These are phyloP conservation scores for Cylas formicarius DNA, from an alignment of 1,140 invertebrate genomes.

Conservation along the genomic window DNA sequence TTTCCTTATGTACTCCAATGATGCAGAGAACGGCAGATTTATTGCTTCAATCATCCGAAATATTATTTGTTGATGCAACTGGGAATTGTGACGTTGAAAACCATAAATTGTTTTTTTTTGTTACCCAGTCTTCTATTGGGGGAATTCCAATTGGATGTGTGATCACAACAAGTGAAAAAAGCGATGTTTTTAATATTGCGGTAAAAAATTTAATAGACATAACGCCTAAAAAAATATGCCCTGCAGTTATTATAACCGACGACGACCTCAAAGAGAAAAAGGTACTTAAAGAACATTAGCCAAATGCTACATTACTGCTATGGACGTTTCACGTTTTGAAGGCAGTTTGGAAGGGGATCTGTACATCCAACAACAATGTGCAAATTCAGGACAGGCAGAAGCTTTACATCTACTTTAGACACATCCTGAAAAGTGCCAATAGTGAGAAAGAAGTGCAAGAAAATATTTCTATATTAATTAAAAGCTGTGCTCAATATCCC, in stretches of 20 bases:
- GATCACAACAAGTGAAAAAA: not conserved
- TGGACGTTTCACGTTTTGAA: conserved; percentile 14
- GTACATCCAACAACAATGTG: not conserved
- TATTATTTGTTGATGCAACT: conserved; percentile 13
- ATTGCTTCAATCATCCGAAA: conserved; percentile 10
- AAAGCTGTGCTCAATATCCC: no score
- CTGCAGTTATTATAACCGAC: conserved; percentile 9
- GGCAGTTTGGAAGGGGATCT: conserved; percentile 10
- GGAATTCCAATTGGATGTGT: conserved; percentile 11
- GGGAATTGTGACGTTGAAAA: conserved; percentile 15
- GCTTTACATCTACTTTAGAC: not conserved
- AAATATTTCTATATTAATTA: conserved; percentile 4
- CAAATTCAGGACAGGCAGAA: not conserved
- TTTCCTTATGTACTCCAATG: conserved; percentile 13
- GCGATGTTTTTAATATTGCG: conserved; percentile 3
- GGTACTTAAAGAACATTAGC: conserved; percentile 12
- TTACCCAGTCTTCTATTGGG: conserved; percentile 7
- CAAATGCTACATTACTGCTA: conserved; percentile 6
- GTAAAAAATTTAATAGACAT: not conserved
- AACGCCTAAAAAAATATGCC: conserved; percentile 7
- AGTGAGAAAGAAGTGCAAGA: not conserved
- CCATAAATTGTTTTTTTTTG: conserved; percentile 14
- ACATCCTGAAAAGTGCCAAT: not conserved
- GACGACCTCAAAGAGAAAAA: conserved; percentile 10
- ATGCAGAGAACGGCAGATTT: conserved; percentile 10